These are phyloP conservation scores for Poeciliopsis turneri DNA, from an alignment of 2,797 vertebrate genomes.

Conservation along the genomic window DNA sequence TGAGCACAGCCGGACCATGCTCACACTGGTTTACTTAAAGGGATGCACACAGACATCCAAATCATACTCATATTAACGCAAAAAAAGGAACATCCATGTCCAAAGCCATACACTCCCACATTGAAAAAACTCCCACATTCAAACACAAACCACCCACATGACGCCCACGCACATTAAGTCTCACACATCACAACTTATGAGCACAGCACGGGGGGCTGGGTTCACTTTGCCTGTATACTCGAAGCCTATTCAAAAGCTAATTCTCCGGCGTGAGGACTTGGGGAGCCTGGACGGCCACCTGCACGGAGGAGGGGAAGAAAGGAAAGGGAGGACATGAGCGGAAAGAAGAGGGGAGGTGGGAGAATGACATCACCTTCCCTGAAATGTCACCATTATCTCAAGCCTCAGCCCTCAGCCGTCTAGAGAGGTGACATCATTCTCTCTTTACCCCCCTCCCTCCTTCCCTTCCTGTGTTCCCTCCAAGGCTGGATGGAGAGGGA, in stretches of 20 bases:
- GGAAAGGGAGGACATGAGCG: slow-evolving; percentile 12
- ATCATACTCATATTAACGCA: slow-evolving; percentile 21
- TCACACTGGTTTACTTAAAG: slow-evolving; percentile 18
- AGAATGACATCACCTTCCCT: slow-evolving; percentile 82
- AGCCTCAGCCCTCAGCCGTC: slow-evolving; percentile 70
- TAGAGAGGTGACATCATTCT: slow-evolving; percentile 80
- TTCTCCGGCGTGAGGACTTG: slow-evolving; percentile 54
- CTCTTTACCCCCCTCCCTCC: slow-evolving; percentile 63
- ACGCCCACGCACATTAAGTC: slow-evolving; percentile 66
- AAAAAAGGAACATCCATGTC: slow-evolving; percentile 10
- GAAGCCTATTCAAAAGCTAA: slow-evolving; percentile 67
- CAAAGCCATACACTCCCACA: slow-evolving; percentile 37
- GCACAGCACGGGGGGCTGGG: slow-evolving; percentile 37
- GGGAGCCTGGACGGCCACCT: slow-evolving; percentile 72
- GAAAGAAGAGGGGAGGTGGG: slow-evolving; percentile 41
- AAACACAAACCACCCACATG: slow-evolving; percentile 58
- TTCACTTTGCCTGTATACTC: slow-evolving; percentile 48
- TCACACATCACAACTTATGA: slow-evolving; percentile 49
- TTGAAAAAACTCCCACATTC: slow-evolving; percentile 55
- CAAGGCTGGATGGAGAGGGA: slow-evolving; percentile 36
- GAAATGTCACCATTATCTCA: slow-evolving; percentile 83
- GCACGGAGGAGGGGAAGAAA: slow-evolving; percentile 47
- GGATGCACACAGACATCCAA: slow-evolving; percentile 25
- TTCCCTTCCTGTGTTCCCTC: slow-evolving; percentile 47
- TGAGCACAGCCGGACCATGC: slow-evolving; percentile 19